Conservation (phyloP, 2,888 invertebrate species). For the Cryptocheilus praepositus region DNA sequence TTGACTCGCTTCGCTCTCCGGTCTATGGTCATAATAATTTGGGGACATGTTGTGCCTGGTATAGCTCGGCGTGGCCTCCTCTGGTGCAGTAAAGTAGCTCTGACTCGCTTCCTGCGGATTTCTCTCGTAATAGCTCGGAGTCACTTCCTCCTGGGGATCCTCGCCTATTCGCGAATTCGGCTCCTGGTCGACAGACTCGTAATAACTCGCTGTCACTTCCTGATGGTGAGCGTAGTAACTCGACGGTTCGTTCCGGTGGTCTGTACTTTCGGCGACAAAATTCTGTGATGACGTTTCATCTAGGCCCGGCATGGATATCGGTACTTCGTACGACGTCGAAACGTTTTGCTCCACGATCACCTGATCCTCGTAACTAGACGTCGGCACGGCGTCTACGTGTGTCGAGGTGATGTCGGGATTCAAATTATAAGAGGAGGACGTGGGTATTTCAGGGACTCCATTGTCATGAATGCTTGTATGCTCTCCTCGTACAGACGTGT, state of each 20-base stretch:
- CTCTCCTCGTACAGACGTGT: slow-evolving; percentile 64
- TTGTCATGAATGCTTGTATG: slow-evolving; percentile 70
- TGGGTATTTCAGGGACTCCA: slow-evolving; percentile 70
- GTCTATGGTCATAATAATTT: slow-evolving; percentile 66
- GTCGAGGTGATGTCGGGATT: slow-evolving; percentile 70
- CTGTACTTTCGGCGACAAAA: slow-evolving; percentile 68
- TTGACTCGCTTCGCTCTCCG: slow-evolving; percentile 70
- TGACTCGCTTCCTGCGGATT: slow-evolving; percentile 66
- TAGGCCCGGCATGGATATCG: slow-evolving; percentile 68
- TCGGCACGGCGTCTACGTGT: slow-evolving; percentile 65
- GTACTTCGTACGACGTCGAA: slow-evolving; percentile 69
- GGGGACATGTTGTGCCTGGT: slow-evolving; percentile 64
- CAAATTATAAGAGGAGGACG: slow-evolving; percentile 69
- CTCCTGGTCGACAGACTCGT: slow-evolving; percentile 61
- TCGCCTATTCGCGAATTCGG: slow-evolving; percentile 63
- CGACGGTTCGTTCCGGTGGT: slow-evolving; percentile 65
- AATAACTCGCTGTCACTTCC: slow-evolving; percentile 64
- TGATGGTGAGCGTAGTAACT: slow-evolving; percentile 68
- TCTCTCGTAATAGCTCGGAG: slow-evolving; percentile 67
- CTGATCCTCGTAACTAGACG: slow-evolving; percentile 70
- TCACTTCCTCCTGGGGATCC: slow-evolving; percentile 65
- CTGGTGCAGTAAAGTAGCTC: slow-evolving; percentile 63
- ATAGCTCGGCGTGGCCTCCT: slow-evolving; percentile 66
- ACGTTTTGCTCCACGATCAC: slow-evolving; percentile 69
- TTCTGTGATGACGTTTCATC: slow-evolving; percentile 68